Evolutionary conservation across 2,797 vertebrate species (phyloP).

Genomic region (Varecia variegata): DNA sequence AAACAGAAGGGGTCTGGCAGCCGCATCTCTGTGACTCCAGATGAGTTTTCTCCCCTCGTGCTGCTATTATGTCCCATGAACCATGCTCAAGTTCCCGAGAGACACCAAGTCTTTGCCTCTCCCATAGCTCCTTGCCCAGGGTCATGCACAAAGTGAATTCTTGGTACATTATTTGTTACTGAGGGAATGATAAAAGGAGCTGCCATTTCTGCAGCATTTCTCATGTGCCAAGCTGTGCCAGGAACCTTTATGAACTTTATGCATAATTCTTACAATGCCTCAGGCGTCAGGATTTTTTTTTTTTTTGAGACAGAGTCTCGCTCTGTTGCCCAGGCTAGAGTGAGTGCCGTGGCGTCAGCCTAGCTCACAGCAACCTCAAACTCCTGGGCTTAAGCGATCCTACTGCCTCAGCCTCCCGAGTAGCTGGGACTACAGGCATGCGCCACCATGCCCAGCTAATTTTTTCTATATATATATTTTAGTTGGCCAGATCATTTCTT

Average conservation of each 20-base stretch:
- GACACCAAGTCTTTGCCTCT: not conserved
- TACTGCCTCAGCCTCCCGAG: too few relatives aligned
- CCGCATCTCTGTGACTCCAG: fast-evolving
- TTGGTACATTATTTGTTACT: not conserved
- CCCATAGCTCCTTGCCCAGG: not conserved
- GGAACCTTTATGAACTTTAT: not conserved
- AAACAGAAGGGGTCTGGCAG: not conserved
- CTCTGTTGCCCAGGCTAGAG: too few relatives aligned
- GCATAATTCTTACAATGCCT: not conserved
- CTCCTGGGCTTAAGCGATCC: too few relatives aligned
- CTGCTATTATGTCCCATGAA: not conserved
- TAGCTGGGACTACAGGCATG: too few relatives aligned
- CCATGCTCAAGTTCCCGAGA: not conserved
- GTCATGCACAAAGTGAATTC: not conserved
- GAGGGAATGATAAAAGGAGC: not conserved
- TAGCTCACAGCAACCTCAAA: too few relatives aligned
- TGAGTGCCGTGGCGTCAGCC: too few relatives aligned
- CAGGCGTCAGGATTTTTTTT: not conserved
- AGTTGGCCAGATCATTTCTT: too few relatives aligned
- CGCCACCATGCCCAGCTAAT: too few relatives aligned
- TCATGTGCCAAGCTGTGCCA: not conserved
- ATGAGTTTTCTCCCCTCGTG: not conserved
- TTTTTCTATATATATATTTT: too few relatives aligned
- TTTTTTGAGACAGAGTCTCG: too few relatives aligned
- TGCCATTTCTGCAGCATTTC: not conserved